These are phyloP conservation scores for Lycaon pictus DNA, from an alignment of 2,113 vertebrate genomes.

Conservation along the genomic window DNA sequence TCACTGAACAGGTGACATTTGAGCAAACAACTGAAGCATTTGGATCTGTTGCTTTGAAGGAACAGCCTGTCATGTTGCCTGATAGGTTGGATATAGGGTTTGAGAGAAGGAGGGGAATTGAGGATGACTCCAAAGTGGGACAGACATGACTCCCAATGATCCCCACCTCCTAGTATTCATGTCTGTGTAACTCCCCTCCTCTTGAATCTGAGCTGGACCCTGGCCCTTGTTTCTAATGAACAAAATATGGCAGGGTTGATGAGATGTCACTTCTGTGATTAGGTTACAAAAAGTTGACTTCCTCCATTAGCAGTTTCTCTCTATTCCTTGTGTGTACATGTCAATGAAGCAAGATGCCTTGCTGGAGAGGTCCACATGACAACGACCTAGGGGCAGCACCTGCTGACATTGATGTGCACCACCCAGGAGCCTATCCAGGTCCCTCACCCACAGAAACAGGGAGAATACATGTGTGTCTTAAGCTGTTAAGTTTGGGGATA, in stretches of 20 bases:
- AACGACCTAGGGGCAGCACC: not conserved
- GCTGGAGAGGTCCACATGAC: not conserved
- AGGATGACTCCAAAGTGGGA: too few relatives aligned
- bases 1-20: not conserved
- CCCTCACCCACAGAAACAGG: not conserved
- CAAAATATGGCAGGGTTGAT: not conserved
- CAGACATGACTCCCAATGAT: rapidly evolving
- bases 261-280: not conserved
- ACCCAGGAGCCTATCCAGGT: not conserved
- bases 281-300: not conserved
- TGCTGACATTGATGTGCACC: not conserved
- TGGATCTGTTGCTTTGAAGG: not conserved
- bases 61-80: not conserved
- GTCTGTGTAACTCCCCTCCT: not conserved
- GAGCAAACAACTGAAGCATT: not conserved
- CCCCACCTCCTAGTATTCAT: rapidly evolving
- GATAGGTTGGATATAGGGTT: not conserved
- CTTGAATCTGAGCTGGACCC: not conserved
- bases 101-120: not conserved
- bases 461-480: not conserved
- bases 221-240: not conserved
- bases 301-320: not conserved
- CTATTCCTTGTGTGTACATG: not conserved
- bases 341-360: not conserved
- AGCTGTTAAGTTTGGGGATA: not conserved